Base-by-base conservation (phyloP, 2,797 vertebrate genomes). In the Clarias laeviceps region DNA sequence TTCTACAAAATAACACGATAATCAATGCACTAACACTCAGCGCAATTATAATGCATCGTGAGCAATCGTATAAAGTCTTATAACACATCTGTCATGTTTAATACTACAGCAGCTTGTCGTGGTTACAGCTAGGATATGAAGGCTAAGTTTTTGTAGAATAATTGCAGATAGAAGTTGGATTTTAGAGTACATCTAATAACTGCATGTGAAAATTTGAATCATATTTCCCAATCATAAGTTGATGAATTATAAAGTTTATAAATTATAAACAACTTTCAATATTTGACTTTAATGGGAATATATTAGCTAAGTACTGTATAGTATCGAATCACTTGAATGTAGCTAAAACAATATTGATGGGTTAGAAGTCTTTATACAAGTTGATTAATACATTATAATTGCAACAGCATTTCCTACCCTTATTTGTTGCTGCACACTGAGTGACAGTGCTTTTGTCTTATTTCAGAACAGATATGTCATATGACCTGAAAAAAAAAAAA, bases 391-490 rank as follows among this genome's bases (percentile, higher is more conserved):
- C 82, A 65, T 80, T 62, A 83, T 66, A 80, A 87, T 45, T 73
- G 85, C 68, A 69, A 65, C 20, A 40, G 82, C 27, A 66, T 83
- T 87, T 70, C 17, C 18, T 56, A n/a, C 62, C 77, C 22, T 15
- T 32, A n/a, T 29, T 27, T 61, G 2, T 27, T 50, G 1, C 40
- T 70, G 56, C 27, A 29, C 88, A 93, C 17, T 86, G 87, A 94
- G 92, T 84, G 89, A 84, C 87, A 90, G 90, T 92, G 92, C 91
- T 81, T 91, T 78, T 89, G 90, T 89, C 80, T 85, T 82, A 90
- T 92, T 89, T 90, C 66, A 90, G 91, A 80, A 93, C 92, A 92
- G 93, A 94, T 93, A 93, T 93, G 92, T 89, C 84, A 81, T 89
- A 90, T 90, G 89, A 92, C 91, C 93, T 93, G 92, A 78, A 92